A percentile compares a stretch with the other conserved stretches of the same genome.
Conservation (phyloP, 1,140 invertebrate genomes). For the Zelostemma sp. region DNA sequence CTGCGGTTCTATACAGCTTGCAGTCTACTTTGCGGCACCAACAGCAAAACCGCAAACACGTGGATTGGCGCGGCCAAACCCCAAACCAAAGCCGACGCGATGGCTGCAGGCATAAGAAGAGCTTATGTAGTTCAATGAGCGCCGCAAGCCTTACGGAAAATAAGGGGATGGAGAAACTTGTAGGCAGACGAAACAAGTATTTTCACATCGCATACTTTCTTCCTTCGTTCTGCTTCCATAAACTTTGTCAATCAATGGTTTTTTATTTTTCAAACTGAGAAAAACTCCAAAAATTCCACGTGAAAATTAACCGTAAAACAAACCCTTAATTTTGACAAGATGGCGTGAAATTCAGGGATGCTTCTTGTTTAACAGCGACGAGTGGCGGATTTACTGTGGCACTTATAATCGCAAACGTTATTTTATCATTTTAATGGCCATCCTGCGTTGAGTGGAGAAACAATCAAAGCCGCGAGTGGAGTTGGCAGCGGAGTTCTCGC, state of each 20-base stretch:
- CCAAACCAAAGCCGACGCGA: conserved; percentile 68
- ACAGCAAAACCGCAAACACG: conserved; percentile 69
- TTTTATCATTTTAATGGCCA: conserved; percentile 68
- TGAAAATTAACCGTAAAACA: no score
- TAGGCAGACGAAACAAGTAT: conserved; percentile 52
- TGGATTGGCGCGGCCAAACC: conserved; percentile 65
- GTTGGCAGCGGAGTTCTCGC: background rate
- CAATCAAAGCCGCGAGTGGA: conserved; percentile 41
- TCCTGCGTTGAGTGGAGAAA: conserved; percentile 25
- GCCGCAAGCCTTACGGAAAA: conserved; percentile 27
- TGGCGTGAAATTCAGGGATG: background rate
- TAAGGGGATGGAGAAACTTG: conserved; percentile 31
- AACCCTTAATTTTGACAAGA: no score
- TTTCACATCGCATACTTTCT: conserved; percentile 39
- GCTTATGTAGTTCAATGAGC: conserved; percentile 62
- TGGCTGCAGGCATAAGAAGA: conserved; percentile 61
- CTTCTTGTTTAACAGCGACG: conserved; percentile 34
- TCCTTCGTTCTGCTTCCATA: conserved; percentile 1
- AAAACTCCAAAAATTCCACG: no score
- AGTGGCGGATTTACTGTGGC: conserved; percentile 57
- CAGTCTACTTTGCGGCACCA: conserved; percentile 59
- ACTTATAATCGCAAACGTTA: conserved; percentile 68
- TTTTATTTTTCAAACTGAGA: no score
- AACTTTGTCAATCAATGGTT: background rate
- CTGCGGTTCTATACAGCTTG: conserved; percentile 39